phyloP scores from a whole-genome alignment of 2,888 invertebrate species.

The Oegoconia quadripuncta region DNA sequence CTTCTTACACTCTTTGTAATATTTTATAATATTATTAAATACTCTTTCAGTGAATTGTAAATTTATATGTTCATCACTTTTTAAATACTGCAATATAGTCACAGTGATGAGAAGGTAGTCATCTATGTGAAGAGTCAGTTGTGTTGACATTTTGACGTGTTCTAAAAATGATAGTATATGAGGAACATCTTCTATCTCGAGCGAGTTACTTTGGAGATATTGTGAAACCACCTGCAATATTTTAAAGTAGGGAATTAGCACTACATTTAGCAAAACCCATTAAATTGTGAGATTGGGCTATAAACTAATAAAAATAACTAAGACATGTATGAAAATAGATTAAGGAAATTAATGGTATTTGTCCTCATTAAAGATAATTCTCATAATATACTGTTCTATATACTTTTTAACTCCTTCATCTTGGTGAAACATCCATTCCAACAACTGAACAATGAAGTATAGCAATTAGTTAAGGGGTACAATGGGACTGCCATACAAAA shows the following conservation, averaged over 20 bases:
- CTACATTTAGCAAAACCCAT: too few relatives aligned
- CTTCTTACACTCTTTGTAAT: slow-evolving; percentile 60
- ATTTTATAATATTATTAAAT: slow-evolving; percentile 45
- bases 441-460: too few relatives aligned
- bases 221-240: slow-evolving; percentile 55
- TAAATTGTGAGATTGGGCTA: too few relatives aligned
- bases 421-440: too few relatives aligned
- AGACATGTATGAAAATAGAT: too few relatives aligned
- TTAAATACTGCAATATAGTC: slow-evolving; percentile 47
- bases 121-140: slow-evolving; percentile 45
- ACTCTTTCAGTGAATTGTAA: slow-evolving; percentile 34
- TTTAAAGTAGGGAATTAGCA: neutral
- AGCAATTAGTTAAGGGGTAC: too few relatives aligned
- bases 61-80: slow-evolving; percentile 31
- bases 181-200: slow-evolving; percentile 42
- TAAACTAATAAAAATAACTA: too few relatives aligned
- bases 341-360: too few relatives aligned
- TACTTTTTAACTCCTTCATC: too few relatives aligned
- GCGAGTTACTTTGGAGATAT: slow-evolving; percentile 45
- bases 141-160: slow-evolving; percentile 48
- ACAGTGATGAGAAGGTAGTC: slow-evolving; percentile 49
- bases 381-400: too few relatives aligned
- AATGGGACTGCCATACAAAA: too few relatives aligned
- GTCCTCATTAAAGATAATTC: too few relatives aligned
- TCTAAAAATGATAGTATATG: slow-evolving; percentile 51